phyloP scores from a whole-genome alignment of 2,113 vertebrate species.

The Rutilus rutilus region DNA sequence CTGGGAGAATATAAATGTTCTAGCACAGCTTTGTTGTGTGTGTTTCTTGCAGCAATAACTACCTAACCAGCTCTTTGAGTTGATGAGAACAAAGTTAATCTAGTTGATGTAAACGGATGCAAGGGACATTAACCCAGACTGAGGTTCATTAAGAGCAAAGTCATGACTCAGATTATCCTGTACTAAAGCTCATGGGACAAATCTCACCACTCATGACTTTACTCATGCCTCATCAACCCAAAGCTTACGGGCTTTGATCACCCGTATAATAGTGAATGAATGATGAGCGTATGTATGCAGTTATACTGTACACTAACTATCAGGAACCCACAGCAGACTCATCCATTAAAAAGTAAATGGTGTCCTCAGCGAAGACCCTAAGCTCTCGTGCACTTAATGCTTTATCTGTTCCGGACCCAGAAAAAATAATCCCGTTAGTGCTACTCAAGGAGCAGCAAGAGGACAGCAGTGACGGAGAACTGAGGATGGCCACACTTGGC shows the following conservation, averaged over 20 bases:
- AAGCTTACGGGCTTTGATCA: neutral
- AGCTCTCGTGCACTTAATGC: neutral
- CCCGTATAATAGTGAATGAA: neutral
- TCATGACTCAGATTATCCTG: neutral
- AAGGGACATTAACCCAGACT: neutral
- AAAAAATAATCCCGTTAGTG: conserved; percentile 8
- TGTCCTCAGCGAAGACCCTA: neutral
- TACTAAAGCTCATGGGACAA: neutral
- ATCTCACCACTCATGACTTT: conserved; percentile 11
- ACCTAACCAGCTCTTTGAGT: neutral
- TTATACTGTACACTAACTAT: neutral
- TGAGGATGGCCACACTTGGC: neutral
- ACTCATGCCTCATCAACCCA: neutral
- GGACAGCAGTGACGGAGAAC: neutral
- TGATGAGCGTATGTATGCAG: neutral
- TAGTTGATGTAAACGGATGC: neutral
- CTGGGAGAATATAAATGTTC: neutral
- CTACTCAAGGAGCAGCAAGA: conserved; percentile 10
- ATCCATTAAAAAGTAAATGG: neutral
- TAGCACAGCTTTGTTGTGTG: neutral
- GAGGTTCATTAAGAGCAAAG: neutral
- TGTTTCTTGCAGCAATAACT: neutral
- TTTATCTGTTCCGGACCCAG: neutral
- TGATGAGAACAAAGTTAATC: neutral
- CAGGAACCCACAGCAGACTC: neutral